These are phyloP conservation scores for Oenanthe melanoleuca DNA, from an alignment of 2,113 vertebrate species.

Conservation along the genomic window DNA sequence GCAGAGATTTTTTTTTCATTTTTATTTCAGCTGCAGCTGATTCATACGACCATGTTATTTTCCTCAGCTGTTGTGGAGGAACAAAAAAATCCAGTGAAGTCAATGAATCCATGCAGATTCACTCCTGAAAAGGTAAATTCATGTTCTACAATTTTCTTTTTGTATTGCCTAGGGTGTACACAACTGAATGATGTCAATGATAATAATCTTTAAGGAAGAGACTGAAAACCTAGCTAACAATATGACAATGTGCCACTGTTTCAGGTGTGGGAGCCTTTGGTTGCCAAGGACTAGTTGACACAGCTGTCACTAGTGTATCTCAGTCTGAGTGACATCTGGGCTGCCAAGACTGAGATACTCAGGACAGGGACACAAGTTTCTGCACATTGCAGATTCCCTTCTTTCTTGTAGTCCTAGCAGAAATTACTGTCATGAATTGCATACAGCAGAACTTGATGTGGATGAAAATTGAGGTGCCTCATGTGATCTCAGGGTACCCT, in stretches of 20 bases:
- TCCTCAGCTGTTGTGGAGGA: background rate
- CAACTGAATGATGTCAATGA: background rate
- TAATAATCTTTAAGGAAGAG: background rate
- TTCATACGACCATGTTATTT: background rate
- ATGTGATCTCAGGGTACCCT: fast-evolving
- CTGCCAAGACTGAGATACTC: background rate
- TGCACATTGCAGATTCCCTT: background rate
- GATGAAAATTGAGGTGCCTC: background rate
- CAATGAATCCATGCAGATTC: background rate
- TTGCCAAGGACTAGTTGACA: fast-evolving
- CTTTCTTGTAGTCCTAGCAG: background rate
- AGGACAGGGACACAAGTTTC: background rate
- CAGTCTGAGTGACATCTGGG: background rate
- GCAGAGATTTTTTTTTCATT: background rate
- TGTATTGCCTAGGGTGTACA: background rate
- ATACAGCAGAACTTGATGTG: fast-evolving
- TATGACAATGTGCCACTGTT: too few relatives aligned
- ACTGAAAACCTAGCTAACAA: background rate
- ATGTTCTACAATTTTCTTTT: background rate
- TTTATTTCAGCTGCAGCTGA: background rate
- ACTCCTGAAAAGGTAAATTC: background rate
- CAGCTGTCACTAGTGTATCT: fast-evolving
- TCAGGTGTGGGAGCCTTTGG: background rate
- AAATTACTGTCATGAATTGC: background rate
- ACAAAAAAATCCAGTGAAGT: background rate